Evolutionary conservation across 2,113 vertebrate genomes (phyloP), one percentile per base, ranked within the genome.

Genomic region (Chaetura pelagica): DNA sequence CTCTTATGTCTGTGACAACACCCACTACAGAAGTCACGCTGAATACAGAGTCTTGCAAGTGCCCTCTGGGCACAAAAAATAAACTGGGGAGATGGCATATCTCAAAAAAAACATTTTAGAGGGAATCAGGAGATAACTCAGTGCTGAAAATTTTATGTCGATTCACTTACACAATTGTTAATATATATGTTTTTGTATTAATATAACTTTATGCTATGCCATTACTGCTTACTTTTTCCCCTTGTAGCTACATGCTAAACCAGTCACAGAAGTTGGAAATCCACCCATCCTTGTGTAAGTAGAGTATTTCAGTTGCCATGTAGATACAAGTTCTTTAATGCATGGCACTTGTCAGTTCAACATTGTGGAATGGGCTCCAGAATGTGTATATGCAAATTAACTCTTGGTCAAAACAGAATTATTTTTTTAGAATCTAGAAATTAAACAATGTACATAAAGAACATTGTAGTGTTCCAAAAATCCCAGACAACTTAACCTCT

Each of bases 1-100:
- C 75, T 71, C 75, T 79, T 46, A 73, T 49, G 88, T 32, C 75
- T 83, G 32, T 80, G 63, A 74, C 51, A 63, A 90, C 22, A 58
- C 35, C 77, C 64, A 17, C 63, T 69, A 55, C 32, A 88, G 66
- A 90, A 59, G 23, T 29, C 66, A 72, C 68, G 34, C 26, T 79
- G 44, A 93, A 75, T 95, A 84, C 58, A n/a, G 23, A 68, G 32
- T 4, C 13, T 77, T 77, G 1, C 29, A 87, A 69, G 20, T 44
- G 38, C 34, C 54, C 49, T 84, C 62, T 2, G 3, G 38, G 52
- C 34, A 85, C 7, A 71, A 20, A 66, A 85, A 89, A 81, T 46
- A 84, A 89, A 35, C 48, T 40, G 26, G 7, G 63, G 15, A 67
- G 6, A 81, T 55, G 0, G 0, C 5, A 0, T 18, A 34, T 55